Base-by-base conservation (phyloP, 2,888 invertebrate species). In the Galerucella calmariensis region DNA sequence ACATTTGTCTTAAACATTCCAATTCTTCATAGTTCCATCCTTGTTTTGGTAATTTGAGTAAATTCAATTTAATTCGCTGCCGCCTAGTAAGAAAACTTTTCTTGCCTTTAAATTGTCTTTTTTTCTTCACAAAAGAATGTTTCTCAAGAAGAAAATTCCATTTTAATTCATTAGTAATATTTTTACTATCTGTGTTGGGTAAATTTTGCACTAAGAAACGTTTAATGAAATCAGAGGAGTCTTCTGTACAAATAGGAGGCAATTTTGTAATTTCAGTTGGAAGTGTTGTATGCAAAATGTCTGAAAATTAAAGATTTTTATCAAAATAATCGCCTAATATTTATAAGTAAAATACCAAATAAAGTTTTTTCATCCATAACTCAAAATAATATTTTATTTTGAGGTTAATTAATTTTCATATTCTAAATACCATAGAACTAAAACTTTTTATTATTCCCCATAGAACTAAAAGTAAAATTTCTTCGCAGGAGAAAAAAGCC, bases 21-120 rank as follows among this genome's bases (percentile, higher is more conserved):
- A 93, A 87, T 78, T 94, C 91, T n/a, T 83, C 83, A 82, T 93
- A 95, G 76, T 90, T 90, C 76, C 95, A 88, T 75, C 90, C 90
- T 2, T 89, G 88, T 75, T 90, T 90, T 2, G 91, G 90, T 72
- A 94, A 86, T 69, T 90, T 89, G 81, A 92, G 90, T 27, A 95
- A 88, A 24, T 93, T 92, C 4, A 94, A 84, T 1, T 87, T 80
- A 72, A 90, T 90, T 76, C 91, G 90, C 82, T 93, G 91, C 76
- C 89, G 90, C 14, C 81, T 73, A 1, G 81, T 80, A 4, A 82
- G 75, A 67, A 82, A 82, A 6, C 79, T 89, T 67, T 87, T 89
- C 83, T 88, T 86, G 79, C 73, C 73, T 27, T 78, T 77, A 44
- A 66, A 62, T 62, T 51, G 74, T 16, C 83, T 84, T 86, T 89